Evolutionary conservation across 2,797 vertebrate genomes (phyloP).

Genomic region (Sebastes taczanowskii): DNA sequence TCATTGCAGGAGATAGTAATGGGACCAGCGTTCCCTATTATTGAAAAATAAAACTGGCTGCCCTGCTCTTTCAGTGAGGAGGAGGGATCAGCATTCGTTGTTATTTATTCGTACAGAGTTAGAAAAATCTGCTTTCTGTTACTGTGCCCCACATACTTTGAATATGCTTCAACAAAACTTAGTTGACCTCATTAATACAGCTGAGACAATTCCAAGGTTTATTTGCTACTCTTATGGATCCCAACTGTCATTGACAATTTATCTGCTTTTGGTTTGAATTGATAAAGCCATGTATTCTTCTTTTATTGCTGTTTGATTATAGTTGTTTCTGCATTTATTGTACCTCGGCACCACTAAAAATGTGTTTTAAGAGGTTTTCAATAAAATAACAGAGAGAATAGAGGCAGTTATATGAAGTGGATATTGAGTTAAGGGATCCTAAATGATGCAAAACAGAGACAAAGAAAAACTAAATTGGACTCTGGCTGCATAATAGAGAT

Average conservation of each 20-base stretch:
- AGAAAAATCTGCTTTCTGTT: neutral
- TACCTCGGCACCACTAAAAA: neutral
- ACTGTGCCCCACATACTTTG: neutral
- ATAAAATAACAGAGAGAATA: neutral
- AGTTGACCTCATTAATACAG: neutral
- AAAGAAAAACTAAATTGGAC: constrained; percentile 9
- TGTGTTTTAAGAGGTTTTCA: neutral
- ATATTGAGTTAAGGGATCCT: constrained; percentile 19
- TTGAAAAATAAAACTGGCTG: neutral
- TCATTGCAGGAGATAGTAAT: neutral
- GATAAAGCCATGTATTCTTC: neutral
- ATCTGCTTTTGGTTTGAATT: neutral
- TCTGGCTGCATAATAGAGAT: neutral
- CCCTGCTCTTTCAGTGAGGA: neutral
- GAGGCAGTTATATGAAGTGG: neutral
- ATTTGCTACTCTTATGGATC: too few species aligned
- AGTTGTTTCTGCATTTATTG: neutral
- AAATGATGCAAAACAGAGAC: constrained; percentile 1
- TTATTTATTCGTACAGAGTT: neutral
- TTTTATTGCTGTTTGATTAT: neutral
- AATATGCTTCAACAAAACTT: neutral
- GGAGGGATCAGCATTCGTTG: neutral
- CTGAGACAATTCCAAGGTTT: neutral
- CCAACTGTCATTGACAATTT: neutral
- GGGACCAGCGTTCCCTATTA: neutral